Evolutionary conservation across 2,797 vertebrate species (phyloP).

Genomic region (Cyclura pinguis): DNA sequence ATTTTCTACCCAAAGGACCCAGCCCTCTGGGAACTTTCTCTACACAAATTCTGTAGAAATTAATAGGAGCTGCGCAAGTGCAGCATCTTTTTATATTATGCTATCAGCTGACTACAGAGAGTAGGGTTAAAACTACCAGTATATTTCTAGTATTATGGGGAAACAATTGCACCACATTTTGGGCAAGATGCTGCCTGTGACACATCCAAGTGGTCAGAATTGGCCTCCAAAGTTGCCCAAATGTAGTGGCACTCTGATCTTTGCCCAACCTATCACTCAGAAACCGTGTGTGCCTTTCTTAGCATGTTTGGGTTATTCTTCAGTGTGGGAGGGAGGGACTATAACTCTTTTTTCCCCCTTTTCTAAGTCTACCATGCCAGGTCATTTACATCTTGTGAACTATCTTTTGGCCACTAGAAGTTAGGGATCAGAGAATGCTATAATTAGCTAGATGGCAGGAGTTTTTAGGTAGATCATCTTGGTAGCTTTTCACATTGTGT

Average conservation of each 20-base stretch:
- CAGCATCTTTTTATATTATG: neutral
- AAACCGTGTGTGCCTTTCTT: neutral
- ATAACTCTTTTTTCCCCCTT: neutral
- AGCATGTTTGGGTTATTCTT: neutral
- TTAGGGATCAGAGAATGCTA: neutral
- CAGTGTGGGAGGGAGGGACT: neutral
- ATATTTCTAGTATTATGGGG: no score
- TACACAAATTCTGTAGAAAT: neutral
- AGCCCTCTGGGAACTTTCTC: neutral
- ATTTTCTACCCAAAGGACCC: neutral
- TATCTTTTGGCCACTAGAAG: neutral
- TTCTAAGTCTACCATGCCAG: neutral
- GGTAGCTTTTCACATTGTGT: neutral
- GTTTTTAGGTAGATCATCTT: no score
- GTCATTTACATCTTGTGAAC: neutral
- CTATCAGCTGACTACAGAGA: no score
- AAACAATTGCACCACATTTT: no score
- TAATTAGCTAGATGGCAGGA: neutral
- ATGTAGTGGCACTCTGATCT: neutral
- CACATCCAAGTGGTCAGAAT: no score
- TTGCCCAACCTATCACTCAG: neutral
- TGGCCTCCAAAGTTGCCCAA: no score
- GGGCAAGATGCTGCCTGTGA: no score
- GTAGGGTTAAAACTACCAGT: no score
- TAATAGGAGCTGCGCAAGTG: neutral